Conservation (phyloP, 35 echinoderm and acorn worm species). For the Strongylocentrotus purpuratus region DNA sequence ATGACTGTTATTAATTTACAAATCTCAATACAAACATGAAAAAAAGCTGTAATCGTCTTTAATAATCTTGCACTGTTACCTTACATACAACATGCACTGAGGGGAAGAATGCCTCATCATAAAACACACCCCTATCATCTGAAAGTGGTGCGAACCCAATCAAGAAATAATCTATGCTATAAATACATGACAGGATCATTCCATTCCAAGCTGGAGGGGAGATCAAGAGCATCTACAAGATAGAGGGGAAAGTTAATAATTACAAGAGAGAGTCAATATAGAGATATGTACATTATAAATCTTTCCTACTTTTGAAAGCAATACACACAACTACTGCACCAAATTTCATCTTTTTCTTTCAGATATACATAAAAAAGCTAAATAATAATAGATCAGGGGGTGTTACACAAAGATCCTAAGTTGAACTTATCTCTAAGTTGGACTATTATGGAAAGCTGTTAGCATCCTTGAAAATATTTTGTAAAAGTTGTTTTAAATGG, state of each 20-base stretch:
- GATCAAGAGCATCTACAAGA: constrained; percentile 6
- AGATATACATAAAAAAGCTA: neutral
- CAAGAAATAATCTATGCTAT: neutral
- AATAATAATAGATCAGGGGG: neutral
- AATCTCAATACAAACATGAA: neutral
- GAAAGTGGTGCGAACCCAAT: neutral
- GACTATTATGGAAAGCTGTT: too few relatives aligned
- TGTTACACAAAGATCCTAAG: too few relatives aligned
- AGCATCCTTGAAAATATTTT: too few relatives aligned
- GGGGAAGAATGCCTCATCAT: neutral
- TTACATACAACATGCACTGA: neutral
- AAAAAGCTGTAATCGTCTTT: neutral
- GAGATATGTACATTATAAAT: neutral
- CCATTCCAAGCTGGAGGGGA: neutral
- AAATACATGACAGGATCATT: neutral
- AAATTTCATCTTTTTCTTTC: neutral
- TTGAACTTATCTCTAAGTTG: too few relatives aligned
- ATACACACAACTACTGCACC: neutral
- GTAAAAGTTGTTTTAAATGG: too few relatives aligned
- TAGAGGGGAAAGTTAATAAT: neutral
- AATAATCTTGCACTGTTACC: neutral
- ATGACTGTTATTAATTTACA: neutral
- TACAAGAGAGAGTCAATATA: neutral
- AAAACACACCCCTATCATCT: neutral
- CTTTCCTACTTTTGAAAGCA: neutral